Base-by-base conservation (phyloP, 2,113 vertebrate genomes). In the Tinamus guttatus region DNA sequence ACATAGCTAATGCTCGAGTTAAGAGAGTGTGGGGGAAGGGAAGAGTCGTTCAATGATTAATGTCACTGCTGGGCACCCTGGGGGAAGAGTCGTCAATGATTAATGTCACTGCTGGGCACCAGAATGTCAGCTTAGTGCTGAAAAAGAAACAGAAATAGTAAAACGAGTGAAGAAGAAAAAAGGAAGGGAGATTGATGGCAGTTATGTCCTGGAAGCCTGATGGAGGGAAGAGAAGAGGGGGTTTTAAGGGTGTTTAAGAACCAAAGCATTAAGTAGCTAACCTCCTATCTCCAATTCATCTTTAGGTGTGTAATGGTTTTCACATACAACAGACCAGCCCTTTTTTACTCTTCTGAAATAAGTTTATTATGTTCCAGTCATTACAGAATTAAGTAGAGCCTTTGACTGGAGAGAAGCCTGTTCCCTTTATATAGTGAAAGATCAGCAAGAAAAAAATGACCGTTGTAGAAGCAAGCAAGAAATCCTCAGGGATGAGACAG, bases 41-140 rank as follows among this genome's bases (percentile, higher is more conserved):
- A 60, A 32, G 71, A 82, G 24, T 59, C 30, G 87, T 87, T 95
- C 68, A 80, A n/a, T 94, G 94, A 9, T 41, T 41, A 41, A 41
- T 41, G 13, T 10, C 9, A 89, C n/a, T n/a, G n/a, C n/a, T n/a
- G n/a, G n/a, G n/a, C n/a, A n/a, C n/a, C n/a, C n/a, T n/a, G n/a
- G n/a, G 34, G 59, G 73, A 60, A 32, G 71, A 81, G 24, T 58
- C 30, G 87, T 87, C n/a, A n/a, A n/a, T n/a, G n/a, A n/a, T 93
- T 94, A 87, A 95, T 91, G 76, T 38, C 64, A 70, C 82, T 91
- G 68, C 76, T 94, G 71, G 85, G 84, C 67, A 91, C 49, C 49
- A 74, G 47, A 21, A 67, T 82, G 54, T 82, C 75, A 85, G 36
- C 40, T 27, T 79, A 71, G 58, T 85, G 22, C 67, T 89, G 45